A percentile compares a stretch with the other conserved stretches of the same genome.
Evolutionary conservation across 2,797 vertebrate species (phyloP).

Genomic region (Brachyrhaphis roseni): DNA sequence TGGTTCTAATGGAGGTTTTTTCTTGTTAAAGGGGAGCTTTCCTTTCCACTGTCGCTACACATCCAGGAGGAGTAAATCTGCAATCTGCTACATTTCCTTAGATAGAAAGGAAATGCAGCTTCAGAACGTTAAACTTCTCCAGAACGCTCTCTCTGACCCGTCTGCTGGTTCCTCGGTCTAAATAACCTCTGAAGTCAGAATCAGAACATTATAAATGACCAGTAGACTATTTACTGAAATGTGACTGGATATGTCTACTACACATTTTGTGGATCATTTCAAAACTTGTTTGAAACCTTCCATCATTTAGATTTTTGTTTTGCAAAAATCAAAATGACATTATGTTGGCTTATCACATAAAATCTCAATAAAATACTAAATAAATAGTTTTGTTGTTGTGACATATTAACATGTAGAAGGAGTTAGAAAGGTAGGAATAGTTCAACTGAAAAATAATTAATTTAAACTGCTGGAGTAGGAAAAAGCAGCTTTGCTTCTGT

Average conservation of each 20-base stretch:
- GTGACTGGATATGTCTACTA: not conserved
- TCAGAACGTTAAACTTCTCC: not conserved
- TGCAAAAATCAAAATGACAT: not conserved
- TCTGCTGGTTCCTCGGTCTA: not conserved
- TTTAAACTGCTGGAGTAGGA: slow-evolving; percentile 45
- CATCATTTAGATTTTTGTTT: not conserved
- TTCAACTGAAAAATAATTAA: slow-evolving; percentile 22
- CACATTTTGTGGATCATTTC: not conserved
- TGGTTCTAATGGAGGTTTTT: not conserved
- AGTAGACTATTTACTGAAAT: not conserved
- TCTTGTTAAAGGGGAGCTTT: not conserved
- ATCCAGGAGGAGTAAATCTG: not conserved
- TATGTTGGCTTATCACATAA: not conserved
- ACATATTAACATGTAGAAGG: not conserved
- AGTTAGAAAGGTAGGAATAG: not conserved
- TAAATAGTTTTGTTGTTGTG: not conserved
- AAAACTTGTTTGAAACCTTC: not conserved
- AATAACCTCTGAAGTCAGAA: not conserved
- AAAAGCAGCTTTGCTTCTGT: slow-evolving; percentile 58
- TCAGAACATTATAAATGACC: not conserved
- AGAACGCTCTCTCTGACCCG: not conserved
- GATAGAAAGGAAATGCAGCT: not conserved
- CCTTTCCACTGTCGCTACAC: too few species aligned
- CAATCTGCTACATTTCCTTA: not conserved
- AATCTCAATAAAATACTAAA: not conserved